Evolutionary conservation across 2,113 vertebrate species (phyloP).

Genomic region (Mobula hypostoma): DNA sequence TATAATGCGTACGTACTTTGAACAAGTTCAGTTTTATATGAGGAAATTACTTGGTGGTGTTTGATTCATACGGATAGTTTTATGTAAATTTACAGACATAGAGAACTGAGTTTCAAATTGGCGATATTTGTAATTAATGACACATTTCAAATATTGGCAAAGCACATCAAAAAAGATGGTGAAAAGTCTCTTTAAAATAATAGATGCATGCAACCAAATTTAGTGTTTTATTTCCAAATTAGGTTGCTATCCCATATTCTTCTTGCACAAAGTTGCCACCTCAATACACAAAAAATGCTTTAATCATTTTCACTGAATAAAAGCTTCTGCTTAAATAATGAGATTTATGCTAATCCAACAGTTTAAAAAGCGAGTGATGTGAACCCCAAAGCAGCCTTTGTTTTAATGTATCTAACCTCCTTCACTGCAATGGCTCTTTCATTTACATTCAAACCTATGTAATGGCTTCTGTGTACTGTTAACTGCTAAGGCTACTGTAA

Average conservation of each 20-base stretch:
- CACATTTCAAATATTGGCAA: neutral
- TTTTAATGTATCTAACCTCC: neutral
- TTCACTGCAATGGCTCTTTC: neutral
- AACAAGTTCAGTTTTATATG: neutral
- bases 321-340: neutral
- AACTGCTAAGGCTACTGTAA: no score
- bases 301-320: neutral
- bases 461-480: no score
- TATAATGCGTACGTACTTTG: no score
- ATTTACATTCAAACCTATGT: neutral
- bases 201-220: neutral
- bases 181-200: neutral
- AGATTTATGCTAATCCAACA: neutral
- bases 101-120: constrained; percentile 1
- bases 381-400: no score
- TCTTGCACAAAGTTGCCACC: neutral
- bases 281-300: neutral
- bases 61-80: neutral
- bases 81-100: neutral
- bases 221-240: neutral
- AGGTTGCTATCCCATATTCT: neutral
- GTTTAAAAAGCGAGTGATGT: no score
- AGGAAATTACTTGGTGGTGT: neutral
- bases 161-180: neutral
- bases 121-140: neutral